Evolutionary conservation across 92 coral and sea anemone species (phyloP).

Genomic region (Chrysogorgia sp.): DNA sequence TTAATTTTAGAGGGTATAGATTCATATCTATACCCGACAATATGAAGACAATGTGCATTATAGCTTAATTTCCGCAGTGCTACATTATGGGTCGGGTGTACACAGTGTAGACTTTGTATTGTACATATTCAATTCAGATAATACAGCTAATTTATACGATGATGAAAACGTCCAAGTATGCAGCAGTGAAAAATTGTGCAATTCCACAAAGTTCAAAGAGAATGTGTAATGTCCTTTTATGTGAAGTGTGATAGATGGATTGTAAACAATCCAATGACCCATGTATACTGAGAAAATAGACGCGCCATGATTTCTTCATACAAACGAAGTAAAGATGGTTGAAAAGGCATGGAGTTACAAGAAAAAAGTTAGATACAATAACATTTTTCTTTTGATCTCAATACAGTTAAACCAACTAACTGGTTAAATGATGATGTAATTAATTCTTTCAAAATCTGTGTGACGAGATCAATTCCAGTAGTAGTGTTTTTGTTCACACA

Average conservation of each 20-base stretch:
- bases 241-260: no score
- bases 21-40: no score
- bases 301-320: neutral
- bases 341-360: conserved; percentile 2
- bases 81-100: no score
- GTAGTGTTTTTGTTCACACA: neutral
- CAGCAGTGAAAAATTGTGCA: neutral
- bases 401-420: no score
- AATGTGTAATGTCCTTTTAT: neutral
- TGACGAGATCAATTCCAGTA: neutral
- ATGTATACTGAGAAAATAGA: conserved; percentile 6
- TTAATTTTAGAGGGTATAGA: no score
- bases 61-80: no score
- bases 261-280: no score
- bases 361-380: neutral
- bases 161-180: neutral
- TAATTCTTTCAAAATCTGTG: neutral
- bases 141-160: neutral
- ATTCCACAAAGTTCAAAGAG: neutral
- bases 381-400: neutral
- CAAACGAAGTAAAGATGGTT: neutral
- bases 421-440: conserved; percentile 9
- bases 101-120: neutral
- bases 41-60: no score
- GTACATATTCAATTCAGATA: neutral